phyloP scores from a whole-genome alignment of 2,113 vertebrate species.

The Egretta garzetta region DNA sequence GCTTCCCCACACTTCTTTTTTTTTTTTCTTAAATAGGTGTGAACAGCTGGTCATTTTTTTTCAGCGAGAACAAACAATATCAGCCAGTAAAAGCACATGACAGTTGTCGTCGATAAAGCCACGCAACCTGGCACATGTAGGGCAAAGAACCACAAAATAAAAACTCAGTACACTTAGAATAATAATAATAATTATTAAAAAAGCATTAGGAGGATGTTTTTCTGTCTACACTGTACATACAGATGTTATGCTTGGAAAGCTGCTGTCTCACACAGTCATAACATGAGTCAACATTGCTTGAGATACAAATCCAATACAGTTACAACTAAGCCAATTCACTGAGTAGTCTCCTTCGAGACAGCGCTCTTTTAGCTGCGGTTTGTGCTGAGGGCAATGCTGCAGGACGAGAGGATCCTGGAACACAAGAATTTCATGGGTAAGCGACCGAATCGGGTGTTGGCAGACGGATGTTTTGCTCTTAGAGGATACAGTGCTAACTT shows the following conservation, averaged over 20 bases:
- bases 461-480: slow-evolving; percentile 29
- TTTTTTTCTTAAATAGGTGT: slow-evolving; percentile 22
- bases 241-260: slow-evolving; percentile 54
- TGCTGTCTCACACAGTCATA: slow-evolving; percentile 52
- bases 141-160: slow-evolving; percentile 65
- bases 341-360: slow-evolving; percentile 52
- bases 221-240: slow-evolving; percentile 42
- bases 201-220: slow-evolving; percentile 55
- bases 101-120: slow-evolving; percentile 56
- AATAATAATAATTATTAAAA: slow-evolving; percentile 43
- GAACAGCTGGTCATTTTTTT: slow-evolving; percentile 62
- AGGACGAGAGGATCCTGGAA: slow-evolving; percentile 30
- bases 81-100: slow-evolving; percentile 67
- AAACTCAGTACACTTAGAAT: slow-evolving; percentile 68
- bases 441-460: neutral
- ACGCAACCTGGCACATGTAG: slow-evolving; percentile 56
- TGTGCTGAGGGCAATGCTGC: slow-evolving; percentile 38
- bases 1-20: slow-evolving; percentile 23
- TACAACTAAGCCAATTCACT: slow-evolving; percentile 59
- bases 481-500: slow-evolving; percentile 32
- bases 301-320: slow-evolving; percentile 44
- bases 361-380: neutral
- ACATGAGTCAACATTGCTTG: slow-evolving; percentile 20
- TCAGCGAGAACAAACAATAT: slow-evolving; percentile 66
- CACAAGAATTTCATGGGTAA: neutral